These are phyloP conservation scores for Brachyalestes nurse DNA, from an alignment of 2,797 vertebrate species.

Conservation along the genomic window DNA sequence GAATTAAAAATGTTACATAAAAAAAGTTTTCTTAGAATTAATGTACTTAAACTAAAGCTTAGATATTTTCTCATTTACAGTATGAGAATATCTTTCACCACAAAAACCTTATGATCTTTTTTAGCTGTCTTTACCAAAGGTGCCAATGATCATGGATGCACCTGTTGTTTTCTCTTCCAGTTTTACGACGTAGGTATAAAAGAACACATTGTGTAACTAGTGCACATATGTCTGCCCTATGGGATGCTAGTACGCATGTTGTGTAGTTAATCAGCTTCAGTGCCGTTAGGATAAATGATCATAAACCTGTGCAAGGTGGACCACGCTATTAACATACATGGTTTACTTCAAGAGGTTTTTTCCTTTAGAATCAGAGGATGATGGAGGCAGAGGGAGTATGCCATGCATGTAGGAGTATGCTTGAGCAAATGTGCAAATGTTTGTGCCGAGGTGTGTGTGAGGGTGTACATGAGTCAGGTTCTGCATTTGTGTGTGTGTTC, in stretches of 20 bases:
- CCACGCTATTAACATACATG: conserved; percentile 3
- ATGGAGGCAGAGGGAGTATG: neutral
- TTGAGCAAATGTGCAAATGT: conserved; percentile 22
- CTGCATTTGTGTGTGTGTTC: conserved; percentile 25
- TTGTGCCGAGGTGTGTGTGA: conserved; percentile 16
- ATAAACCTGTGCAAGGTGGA: neutral
- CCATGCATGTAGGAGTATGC: conserved; percentile 5
- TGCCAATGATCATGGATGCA: too few species aligned
- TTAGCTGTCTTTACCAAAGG: too few species aligned
- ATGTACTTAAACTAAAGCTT: too few species aligned
- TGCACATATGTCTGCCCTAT: neutral
- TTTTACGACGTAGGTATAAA: too few species aligned
- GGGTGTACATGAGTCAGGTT: conserved; percentile 43
- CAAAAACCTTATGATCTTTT: too few species aligned
- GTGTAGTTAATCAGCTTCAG: neutral
- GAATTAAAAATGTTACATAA: too few species aligned
- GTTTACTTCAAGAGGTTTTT: neutral
- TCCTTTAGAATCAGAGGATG: conserved; percentile 6
- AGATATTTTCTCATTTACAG: too few species aligned
- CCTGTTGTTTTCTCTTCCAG: too few species aligned
- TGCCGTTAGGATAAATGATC: neutral
- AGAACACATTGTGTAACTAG: too few species aligned
- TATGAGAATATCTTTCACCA: too few species aligned
- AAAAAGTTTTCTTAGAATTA: too few species aligned
- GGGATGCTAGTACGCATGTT: neutral